Evolutionary conservation across 2,113 vertebrate species (phyloP).

Genomic region (Lophius piscatorius): DNA sequence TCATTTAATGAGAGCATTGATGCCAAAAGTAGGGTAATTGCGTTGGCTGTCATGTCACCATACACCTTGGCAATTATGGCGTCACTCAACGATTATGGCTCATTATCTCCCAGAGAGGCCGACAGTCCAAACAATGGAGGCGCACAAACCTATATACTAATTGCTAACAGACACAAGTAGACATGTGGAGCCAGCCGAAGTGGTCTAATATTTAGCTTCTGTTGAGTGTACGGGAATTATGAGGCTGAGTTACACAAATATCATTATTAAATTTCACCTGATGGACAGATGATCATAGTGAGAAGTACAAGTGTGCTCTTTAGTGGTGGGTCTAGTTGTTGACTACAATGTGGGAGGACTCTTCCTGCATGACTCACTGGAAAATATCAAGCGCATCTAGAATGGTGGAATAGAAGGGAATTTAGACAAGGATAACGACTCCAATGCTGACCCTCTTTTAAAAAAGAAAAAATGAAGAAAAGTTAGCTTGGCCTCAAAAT

Average conservation of each 20-base stretch:
- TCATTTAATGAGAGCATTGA: constrained; percentile 73
- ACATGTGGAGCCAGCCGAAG: constrained; percentile 53
- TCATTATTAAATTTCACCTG: constrained; percentile 63
- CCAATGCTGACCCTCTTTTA: constrained; percentile 9
- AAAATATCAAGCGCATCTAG: constrained; percentile 53
- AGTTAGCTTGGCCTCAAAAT: constrained; percentile 35
- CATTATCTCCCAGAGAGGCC: constrained; percentile 70
- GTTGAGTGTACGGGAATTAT: constrained; percentile 54
- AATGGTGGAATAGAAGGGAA: constrained; percentile 49
- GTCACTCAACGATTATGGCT: constrained; percentile 76
- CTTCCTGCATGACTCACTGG: constrained; percentile 46
- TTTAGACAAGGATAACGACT: constrained; percentile 36
- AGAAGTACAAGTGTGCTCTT: constrained; percentile 56
- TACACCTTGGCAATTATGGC: constrained; percentile 76
- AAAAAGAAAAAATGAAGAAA: constrained; percentile 30
- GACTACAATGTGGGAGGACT: constrained; percentile 23
- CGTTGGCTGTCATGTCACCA: constrained; percentile 63
- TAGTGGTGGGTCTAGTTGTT: constrained; percentile 31
- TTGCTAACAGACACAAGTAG: constrained; percentile 72
- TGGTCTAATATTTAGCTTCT: constrained; percentile 59
- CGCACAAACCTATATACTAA: constrained; percentile 69
- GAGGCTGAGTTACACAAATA: constrained; percentile 63
- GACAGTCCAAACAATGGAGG: constrained; percentile 71
- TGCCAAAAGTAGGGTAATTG: constrained; percentile 75
- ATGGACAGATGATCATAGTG: constrained; percentile 64